Evolutionary conservation across 2,888 invertebrate genomes (phyloP), one percentile per base, ranked within the genome.

Genomic region (Hoplodrina ambigua): DNA sequence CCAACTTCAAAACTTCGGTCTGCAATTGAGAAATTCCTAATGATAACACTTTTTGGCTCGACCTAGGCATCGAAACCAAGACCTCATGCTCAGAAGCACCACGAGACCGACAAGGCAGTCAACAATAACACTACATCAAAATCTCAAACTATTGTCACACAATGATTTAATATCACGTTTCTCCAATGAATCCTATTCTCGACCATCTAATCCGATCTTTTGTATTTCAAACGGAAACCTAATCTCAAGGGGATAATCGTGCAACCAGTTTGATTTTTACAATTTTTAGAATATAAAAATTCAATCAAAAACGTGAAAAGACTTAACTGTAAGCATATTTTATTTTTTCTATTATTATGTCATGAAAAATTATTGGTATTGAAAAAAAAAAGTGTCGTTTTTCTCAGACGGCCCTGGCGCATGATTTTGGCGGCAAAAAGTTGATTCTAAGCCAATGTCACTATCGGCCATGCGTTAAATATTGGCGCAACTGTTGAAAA

Each of bases 401-500:
- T 91, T 89, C 85, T 71, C 69, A 50, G 64, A 73, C 88, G 92
- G 90, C 92, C 86, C 83, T 89, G 87, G 86, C 72, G 83, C 81
- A 85, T 74, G 85, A 84, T 92, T 92, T 91, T 91, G 90, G 88
- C 89, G 90, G 89, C 89, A 93, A 93, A 94, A 95, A 95, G 71
- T 83, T 86, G 81, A 87, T 85, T 86, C 82, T 72, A 80, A 87
- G 88, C 91, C 96, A 96, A 95, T 96, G 95, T 93, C 96, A 94
- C 87, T 83, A 78, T 81, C 93, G 89, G 82, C 92, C 93, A 94
- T 92, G 94, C 95, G 95, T 94, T 90, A 93, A 92, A 87, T 87
- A 90, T 92, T 95, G 93, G 88, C 91, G 92, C 94, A 95, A 94
- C 92, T 88, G 85, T 84, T 77, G 85, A 89, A 93, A 95, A 94